Evolutionary conservation across 1,140 invertebrate species (phyloP).

Genomic region (Drosophila pallidifrons): DNA sequence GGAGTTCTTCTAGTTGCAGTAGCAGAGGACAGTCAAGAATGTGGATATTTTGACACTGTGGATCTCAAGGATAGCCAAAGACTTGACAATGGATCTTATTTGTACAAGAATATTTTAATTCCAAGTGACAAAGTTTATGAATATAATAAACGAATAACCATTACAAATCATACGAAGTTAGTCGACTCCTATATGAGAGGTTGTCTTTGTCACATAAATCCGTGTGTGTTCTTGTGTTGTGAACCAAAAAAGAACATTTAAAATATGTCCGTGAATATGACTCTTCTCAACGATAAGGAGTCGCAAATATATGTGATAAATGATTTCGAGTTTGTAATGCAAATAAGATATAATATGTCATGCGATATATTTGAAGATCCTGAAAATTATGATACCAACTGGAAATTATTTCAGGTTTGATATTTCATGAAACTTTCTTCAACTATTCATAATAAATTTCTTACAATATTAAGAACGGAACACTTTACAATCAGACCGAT

Average conservation of each 20-base stretch:
- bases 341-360: background rate
- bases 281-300: background rate
- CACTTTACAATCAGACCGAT: background rate
- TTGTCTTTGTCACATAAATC: background rate
- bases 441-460: background rate
- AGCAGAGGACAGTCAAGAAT: background rate
- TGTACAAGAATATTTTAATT: slow-evolving; percentile 9
- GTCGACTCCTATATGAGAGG: background rate
- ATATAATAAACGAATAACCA: background rate
- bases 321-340: background rate
- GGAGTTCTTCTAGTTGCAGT: no score
- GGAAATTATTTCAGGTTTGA: background rate
- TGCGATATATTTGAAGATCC: background rate
- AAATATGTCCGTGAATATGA: background rate
- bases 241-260: background rate
- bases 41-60: slow-evolving; percentile 14
- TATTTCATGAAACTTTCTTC: background rate
- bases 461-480: background rate
- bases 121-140: background rate
- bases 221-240: slow-evolving; percentile 7
- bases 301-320: background rate
- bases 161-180: background rate
- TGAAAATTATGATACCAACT: background rate
- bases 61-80: background rate
- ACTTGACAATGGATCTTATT: slow-evolving; percentile 3